phyloP scores from a whole-genome alignment of 2,888 invertebrate species.

The Lasius platythorax region DNA sequence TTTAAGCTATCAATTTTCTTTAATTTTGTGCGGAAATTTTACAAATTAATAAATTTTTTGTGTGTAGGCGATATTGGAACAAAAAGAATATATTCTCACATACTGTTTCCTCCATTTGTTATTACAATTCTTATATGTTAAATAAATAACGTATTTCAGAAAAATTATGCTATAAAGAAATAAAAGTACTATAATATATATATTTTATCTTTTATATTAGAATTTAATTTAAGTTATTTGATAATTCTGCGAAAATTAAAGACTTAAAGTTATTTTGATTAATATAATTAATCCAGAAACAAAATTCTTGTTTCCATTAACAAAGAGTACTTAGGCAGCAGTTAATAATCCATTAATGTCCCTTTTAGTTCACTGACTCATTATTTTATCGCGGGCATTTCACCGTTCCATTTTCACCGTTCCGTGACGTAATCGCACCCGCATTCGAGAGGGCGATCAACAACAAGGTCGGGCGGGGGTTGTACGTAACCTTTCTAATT shows the following conservation, averaged over 20 bases:
- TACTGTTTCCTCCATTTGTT: neutral
- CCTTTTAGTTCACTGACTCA: neutral
- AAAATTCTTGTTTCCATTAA: neutral
- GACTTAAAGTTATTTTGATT: neutral
- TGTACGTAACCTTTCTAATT: conserved; percentile 45
- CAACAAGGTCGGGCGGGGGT: conserved; percentile 17
- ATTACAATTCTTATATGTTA: neutral
- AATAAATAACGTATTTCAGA: neutral
- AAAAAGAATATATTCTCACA: neutral
- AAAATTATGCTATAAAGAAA: neutral
- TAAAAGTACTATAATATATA: neutral
- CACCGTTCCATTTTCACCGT: neutral
- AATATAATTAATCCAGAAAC: neutral
- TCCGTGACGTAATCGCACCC: conserved; percentile 42
- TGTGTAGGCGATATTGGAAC: neutral
- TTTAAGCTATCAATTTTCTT: neutral
- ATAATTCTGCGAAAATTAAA: neutral
- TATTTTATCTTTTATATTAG: neutral
- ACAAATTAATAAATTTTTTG: neutral
- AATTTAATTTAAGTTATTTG: neutral
- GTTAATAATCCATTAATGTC: conserved; percentile 40
- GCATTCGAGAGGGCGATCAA: conserved; percentile 35
- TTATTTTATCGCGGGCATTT: conserved; percentile 16
- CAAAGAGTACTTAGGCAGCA: neutral
- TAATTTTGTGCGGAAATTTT: neutral